Conservation (phyloP, 2,113 vertebrate species). For the Apteryx mantelli region DNA sequence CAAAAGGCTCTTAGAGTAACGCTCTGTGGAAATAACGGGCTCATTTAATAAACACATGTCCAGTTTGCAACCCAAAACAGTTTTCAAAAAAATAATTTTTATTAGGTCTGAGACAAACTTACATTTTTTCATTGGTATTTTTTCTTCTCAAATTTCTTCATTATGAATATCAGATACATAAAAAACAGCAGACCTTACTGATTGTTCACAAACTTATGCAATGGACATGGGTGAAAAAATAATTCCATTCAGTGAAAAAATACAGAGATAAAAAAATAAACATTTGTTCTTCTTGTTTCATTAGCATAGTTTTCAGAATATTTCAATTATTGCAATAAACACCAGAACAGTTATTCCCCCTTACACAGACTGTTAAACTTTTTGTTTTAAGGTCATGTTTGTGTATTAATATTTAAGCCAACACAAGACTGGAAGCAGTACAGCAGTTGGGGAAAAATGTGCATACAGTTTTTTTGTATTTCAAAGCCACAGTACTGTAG, state of each 20-base stretch:
- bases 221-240: neutral
- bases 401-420: neutral
- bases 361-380: neutral
- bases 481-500: neutral
- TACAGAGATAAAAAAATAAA: neutral
- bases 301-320: neutral
- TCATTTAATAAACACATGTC: neutral
- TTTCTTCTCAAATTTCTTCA: slow-evolving; percentile 46
- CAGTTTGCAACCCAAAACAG: neutral
- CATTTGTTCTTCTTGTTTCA: neutral
- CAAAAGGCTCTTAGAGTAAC: neutral
- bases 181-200: slow-evolving; percentile 22
- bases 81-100: neutral
- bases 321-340: neutral
- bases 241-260: slow-evolving; percentile 14
- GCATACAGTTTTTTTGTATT: neutral
- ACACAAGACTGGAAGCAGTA: neutral
- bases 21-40: neutral
- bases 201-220: slow-evolving; percentile 4
- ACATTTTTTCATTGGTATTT: neutral
- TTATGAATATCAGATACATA: slow-evolving; percentile 48
- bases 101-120: neutral
- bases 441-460: neutral
- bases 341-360: neutral
- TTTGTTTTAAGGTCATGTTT: neutral